These are phyloP conservation scores for Mionectes olivaceus DNA, from an alignment of 2,797 vertebrate species.

Conservation along the genomic window DNA sequence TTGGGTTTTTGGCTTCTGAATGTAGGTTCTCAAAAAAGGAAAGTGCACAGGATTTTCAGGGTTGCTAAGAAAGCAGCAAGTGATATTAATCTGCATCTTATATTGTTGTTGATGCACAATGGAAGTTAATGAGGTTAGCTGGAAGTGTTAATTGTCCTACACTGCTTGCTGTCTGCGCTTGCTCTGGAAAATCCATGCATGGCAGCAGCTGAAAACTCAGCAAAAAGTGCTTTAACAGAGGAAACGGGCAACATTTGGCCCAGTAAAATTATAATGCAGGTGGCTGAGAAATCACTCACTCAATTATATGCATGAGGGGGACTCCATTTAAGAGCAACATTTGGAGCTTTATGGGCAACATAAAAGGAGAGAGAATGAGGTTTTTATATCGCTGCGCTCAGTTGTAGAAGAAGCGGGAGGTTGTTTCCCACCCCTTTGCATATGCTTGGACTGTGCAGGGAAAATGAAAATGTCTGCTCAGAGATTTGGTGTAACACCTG, in stretches of 20 bases:
- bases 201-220: conserved; percentile 40
- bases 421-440: conserved; percentile 47
- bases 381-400: not conserved
- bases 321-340: conserved; percentile 64
- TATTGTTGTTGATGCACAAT: not conserved
- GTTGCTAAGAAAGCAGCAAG: not conserved
- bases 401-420: conserved; percentile 25
- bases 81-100: not conserved
- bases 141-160: conserved; percentile 19
- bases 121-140: conserved; percentile 19
- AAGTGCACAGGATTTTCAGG: not conserved
- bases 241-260: conserved; percentile 47
- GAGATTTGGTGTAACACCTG: not conserved
- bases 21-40: not conserved
- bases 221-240: conserved; percentile 19
- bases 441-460: conserved; percentile 25
- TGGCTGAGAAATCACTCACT: conserved; percentile 62
- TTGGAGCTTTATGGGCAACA: conserved; percentile 65
- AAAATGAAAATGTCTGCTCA: conserved; percentile 30
- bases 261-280: conserved; percentile 56
- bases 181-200: conserved; percentile 15
- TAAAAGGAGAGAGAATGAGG: conserved; percentile 63
- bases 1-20: not conserved
- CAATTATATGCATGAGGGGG: conserved; percentile 62
- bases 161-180: not conserved